Conservation (phyloP, 2,797 vertebrate genomes). For the Danionella dracula region DNA sequence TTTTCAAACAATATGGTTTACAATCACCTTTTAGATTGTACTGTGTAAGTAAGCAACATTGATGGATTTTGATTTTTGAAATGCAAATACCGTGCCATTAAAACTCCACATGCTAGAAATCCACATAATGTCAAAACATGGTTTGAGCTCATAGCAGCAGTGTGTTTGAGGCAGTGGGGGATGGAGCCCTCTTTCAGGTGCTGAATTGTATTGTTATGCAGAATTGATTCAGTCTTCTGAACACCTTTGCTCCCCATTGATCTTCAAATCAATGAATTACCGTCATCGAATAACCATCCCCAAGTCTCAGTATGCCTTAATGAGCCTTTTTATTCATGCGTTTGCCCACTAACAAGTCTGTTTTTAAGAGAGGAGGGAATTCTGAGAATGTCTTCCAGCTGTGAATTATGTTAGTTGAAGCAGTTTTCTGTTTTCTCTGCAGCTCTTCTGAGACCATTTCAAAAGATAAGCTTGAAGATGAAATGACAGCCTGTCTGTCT, state of each 20-base stretch:
- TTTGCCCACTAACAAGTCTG: slow-evolving; percentile 37
- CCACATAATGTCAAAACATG: no score
- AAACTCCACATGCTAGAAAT: no score
- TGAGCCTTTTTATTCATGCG: slow-evolving; percentile 47
- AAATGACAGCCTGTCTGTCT: slow-evolving; percentile 17
- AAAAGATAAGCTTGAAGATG: slow-evolving; percentile 24
- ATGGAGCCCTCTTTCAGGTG: slow-evolving; percentile 19
- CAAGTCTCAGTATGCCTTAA: slow-evolving; percentile 47
- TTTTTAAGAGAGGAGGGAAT: slow-evolving; percentile 48
- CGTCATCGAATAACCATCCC: slow-evolving; percentile 44
- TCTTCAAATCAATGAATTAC: slow-evolving; percentile 43
- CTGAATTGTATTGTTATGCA: slow-evolving; percentile 35
- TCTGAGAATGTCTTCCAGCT: slow-evolving; percentile 33
- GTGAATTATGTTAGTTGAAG: slow-evolving; percentile 22
- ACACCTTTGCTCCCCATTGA: slow-evolving; percentile 30
- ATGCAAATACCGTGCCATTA: no score
- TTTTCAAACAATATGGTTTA: no score
- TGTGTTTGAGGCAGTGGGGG: slow-evolving; percentile 14
- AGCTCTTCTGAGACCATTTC: slow-evolving; percentile 2
- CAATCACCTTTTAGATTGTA: no score
- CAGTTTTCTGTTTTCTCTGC: not conserved
- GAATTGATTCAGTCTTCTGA: slow-evolving; percentile 41
- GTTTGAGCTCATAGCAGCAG: slow-evolving; percentile 1
- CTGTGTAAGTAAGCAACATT: no score
- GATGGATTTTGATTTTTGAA: no score